Conservation (phyloP, 2,888 invertebrate genomes). For the Dicyrtomina minuta region DNA sequence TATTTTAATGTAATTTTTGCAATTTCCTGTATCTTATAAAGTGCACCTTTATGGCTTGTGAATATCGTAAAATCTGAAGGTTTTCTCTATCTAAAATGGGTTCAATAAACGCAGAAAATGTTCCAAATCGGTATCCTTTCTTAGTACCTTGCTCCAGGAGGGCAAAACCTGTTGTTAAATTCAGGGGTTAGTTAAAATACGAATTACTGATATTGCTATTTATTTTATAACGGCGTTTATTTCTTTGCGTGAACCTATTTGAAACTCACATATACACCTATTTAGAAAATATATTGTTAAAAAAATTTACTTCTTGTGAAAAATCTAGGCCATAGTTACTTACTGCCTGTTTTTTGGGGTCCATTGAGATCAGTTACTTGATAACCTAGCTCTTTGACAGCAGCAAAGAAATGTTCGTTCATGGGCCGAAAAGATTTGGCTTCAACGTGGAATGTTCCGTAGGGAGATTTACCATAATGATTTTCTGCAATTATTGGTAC, state of each 20-base stretch:
- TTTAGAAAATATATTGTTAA: no score
- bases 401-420: conserved; percentile 38
- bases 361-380: conserved; percentile 44
- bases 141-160: conserved; percentile 9
- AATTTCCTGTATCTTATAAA: neutral
- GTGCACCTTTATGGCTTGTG: conserved; percentile 42
- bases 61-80: conserved; percentile 45
- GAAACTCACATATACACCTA: no score
- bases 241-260: conserved; percentile 33
- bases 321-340: no score
- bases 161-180: conserved; percentile 3
- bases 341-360: conserved; percentile 40
- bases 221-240: neutral
- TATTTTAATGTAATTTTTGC: no score
- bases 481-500: no score
- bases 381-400: conserved; percentile 46
- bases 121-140: conserved; percentile 42
- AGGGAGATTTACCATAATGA: conserved; percentile 17
- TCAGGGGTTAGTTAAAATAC: no score
- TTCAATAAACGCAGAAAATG: conserved; percentile 45
- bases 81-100: conserved; percentile 38
- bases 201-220: no score
- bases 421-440: conserved; percentile 28
- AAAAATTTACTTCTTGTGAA: no score
- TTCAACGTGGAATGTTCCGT: conserved; percentile 39